phyloP scores from a whole-genome alignment of 2,113 vertebrate genomes.

The Plestiodon gilberti region DNA sequence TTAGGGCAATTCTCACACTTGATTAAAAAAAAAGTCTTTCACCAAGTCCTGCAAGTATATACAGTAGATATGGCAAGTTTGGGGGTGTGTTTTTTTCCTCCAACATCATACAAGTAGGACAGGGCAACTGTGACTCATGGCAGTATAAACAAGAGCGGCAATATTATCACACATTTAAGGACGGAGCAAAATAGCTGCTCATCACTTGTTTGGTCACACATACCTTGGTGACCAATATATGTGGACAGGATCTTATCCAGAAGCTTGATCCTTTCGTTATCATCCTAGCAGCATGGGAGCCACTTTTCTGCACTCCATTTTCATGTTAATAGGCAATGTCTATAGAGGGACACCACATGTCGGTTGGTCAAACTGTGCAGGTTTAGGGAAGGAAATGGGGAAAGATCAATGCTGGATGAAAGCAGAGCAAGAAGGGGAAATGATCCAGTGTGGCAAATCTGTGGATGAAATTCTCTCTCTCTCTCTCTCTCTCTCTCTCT shows the following conservation, averaged over 20 bases:
- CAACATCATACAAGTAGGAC: background rate
- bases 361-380: background rate
- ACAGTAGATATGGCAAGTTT: background rate
- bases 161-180: background rate
- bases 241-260: background rate
- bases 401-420: background rate
- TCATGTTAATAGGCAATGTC: background rate
- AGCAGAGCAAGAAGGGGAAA: constrained; percentile 24
- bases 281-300: background rate
- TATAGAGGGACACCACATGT: background rate
- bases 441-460: background rate
- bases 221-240: background rate
- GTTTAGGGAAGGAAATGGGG: background rate
- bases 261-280: background rate
- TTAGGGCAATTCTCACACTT: too few relatives aligned
- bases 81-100: background rate
- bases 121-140: background rate
- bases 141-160: background rate
- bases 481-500: background rate
- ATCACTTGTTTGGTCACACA: background rate
- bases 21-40: background rate
- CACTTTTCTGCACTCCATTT: background rate
- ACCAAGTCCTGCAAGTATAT: background rate
- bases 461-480: background rate
- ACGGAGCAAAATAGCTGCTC: background rate